Evolutionary conservation across 2,113 vertebrate genomes (phyloP).

Genomic region (Fulica atra): DNA sequence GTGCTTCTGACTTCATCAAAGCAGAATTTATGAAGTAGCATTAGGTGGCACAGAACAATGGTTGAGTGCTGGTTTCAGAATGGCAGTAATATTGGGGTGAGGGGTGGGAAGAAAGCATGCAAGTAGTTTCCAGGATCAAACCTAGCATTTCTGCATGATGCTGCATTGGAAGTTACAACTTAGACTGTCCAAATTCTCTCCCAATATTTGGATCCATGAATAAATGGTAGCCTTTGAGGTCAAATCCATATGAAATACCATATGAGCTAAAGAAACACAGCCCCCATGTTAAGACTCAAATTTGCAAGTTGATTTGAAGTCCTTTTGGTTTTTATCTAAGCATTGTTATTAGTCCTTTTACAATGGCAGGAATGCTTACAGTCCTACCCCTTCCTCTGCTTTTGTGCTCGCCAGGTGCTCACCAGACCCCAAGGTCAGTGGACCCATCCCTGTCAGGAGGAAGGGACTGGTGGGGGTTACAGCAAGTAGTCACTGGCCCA

Average conservation of each 20-base stretch:
- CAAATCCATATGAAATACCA: not conserved
- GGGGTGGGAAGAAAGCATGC: no score
- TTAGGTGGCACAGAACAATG: not conserved
- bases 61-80: not conserved
- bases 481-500: not conserved
- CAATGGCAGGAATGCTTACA: not conserved
- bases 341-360: not conserved
- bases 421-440: fast-evolving
- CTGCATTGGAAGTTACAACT: not conserved
- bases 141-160: not conserved
- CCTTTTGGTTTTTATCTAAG: not conserved
- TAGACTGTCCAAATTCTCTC: not conserved
- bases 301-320: not conserved
- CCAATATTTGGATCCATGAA: not conserved
- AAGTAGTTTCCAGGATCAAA: not conserved
- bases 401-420: not conserved
- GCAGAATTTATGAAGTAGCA: not conserved
- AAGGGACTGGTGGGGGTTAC: not conserved
- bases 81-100: not conserved
- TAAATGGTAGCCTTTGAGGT: not conserved
- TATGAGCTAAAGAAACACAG: not conserved
- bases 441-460: not conserved
- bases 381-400: not conserved
- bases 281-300: not conserved
- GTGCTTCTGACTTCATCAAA: not conserved